Conservation (phyloP, 2,797 vertebrate genomes). For the Tinamus major region DNA sequence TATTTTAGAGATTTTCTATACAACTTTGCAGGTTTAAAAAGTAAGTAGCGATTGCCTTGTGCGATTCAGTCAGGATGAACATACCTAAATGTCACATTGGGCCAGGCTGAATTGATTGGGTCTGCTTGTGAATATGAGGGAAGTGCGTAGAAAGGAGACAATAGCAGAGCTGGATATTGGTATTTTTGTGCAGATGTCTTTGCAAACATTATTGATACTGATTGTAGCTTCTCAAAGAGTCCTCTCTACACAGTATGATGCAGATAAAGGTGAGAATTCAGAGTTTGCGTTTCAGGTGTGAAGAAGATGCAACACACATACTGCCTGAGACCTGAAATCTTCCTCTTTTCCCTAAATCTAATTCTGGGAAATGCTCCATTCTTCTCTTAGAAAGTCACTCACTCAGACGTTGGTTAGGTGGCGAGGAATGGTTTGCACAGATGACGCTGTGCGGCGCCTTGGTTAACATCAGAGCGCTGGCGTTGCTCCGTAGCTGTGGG, state of each 20-base stretch:
- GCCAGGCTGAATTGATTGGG: not conserved
- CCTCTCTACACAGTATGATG: not conserved
- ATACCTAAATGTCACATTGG: not conserved
- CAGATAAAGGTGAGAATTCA: not conserved
- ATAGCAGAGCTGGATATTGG: not conserved
- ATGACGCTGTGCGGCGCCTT: accelerated
- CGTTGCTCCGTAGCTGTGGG: not conserved
- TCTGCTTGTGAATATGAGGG: not conserved
- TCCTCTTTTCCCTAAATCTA: not conserved
- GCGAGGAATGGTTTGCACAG: not conserved
- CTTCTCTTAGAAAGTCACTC: not conserved
- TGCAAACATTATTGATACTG: not conserved
- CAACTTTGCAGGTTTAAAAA: not conserved
- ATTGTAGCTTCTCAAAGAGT: not conserved
- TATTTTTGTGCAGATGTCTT: not conserved
- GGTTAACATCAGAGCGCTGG: not conserved
- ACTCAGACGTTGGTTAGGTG: not conserved
- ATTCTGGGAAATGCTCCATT: not conserved
- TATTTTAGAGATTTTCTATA: not conserved
- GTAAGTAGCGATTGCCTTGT: not conserved
- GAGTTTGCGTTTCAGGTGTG: not conserved
- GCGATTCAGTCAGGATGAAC: not conserved
- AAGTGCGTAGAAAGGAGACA: not conserved
- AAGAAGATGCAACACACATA: not conserved
- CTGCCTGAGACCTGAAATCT: not conserved